Percentiles rank a stretch among this genome's conserved stretches.
These are phyloP conservation scores for Rynchops niger DNA, from an alignment of 2,113 vertebrate species.

Conservation along the genomic window DNA sequence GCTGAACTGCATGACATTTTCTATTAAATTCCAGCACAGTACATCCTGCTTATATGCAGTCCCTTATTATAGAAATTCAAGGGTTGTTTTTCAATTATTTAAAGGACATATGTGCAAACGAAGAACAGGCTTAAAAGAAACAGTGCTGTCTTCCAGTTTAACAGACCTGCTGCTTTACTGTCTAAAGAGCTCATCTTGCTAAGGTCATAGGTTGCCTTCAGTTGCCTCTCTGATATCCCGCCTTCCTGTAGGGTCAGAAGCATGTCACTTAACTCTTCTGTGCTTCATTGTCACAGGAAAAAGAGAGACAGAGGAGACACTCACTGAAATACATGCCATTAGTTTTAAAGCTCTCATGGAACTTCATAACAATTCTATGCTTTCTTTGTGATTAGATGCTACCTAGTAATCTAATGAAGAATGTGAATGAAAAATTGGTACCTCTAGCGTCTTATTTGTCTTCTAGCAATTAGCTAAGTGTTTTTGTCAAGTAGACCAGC, in stretches of 20 bases:
- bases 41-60: background rate
- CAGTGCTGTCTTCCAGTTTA: background rate
- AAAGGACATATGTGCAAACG: conserved; percentile 1
- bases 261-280: background rate
- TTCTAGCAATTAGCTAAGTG: background rate
- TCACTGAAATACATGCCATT: rapidly evolving
- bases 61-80: background rate
- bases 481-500: background rate
- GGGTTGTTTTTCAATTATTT: background rate
- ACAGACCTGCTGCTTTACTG: background rate
- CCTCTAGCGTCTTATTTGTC: background rate
- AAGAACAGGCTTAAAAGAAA: background rate
- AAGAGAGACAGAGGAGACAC: background rate
- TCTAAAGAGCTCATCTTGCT: background rate
- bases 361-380: background rate
- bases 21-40: background rate
- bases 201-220: background rate
- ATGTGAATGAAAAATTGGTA: background rate
- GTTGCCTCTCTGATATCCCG: background rate
- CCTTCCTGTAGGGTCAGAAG: background rate
- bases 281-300: background rate
- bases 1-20: background rate
- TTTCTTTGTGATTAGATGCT: background rate
- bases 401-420: background rate
- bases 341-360: background rate